Conservation (phyloP, 2,797 vertebrate species). For the Taenioides sp. region DNA sequence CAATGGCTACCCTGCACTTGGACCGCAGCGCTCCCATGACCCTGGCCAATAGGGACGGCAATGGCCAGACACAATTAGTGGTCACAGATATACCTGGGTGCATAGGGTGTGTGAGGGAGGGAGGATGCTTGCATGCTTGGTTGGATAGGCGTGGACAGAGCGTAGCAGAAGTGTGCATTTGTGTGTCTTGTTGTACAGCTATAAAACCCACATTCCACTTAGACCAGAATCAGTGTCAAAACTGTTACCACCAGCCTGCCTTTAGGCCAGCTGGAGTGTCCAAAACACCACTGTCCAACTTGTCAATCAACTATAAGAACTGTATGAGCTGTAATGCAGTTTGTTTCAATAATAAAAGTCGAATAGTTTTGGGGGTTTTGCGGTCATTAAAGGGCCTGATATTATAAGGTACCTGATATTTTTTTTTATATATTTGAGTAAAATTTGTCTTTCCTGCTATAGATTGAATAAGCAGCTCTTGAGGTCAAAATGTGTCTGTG, state of each 20-base stretch:
- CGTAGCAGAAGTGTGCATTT: constrained; percentile 12
- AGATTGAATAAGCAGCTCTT: too few relatives aligned
- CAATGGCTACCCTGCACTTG: constrained; percentile 66
- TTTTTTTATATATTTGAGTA: too few relatives aligned
- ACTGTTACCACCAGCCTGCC: constrained; percentile 38
- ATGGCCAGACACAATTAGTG: constrained; percentile 72
- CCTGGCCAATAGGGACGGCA: constrained; percentile 60
- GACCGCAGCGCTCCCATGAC: constrained; percentile 64
- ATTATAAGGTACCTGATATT: too few relatives aligned
- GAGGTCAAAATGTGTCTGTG: too few relatives aligned
- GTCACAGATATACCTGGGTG: constrained; percentile 65
- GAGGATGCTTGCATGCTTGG: constrained; percentile 27
- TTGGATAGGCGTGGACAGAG: constrained; percentile 19
- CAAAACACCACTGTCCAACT: constrained; percentile 21
- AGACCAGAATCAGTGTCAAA: constrained; percentile 53
- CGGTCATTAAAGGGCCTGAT: too few relatives aligned
- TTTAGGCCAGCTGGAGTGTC: constrained; percentile 47
- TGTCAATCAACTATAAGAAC: constrained; percentile 16
- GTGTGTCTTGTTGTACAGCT: constrained; percentile 36
- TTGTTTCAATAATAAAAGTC: not conserved
- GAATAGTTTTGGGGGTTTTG: too few relatives aligned
- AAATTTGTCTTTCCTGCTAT: too few relatives aligned
- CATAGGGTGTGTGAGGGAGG: constrained; percentile 41
- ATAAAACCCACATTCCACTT: constrained; percentile 56
- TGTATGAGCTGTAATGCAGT: not conserved